Evolutionary conservation across 1,140 invertebrate genomes (phyloP).

Genomic region (Drosophila leontia): DNA sequence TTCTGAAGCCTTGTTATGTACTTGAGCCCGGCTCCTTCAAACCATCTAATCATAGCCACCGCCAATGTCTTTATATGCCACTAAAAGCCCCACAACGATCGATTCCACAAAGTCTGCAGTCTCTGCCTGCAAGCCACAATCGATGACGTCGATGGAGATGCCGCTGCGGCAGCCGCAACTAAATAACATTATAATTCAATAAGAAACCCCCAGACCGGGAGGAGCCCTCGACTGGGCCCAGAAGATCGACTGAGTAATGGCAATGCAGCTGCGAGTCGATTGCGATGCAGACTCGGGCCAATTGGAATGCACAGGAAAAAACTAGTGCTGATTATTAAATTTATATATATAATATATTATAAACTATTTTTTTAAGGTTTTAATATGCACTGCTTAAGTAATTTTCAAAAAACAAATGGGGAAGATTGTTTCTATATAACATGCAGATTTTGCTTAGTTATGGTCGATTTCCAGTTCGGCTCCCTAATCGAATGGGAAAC

Average conservation of each 20-base stretch:
- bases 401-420: too few species aligned
- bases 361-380: too few species aligned
- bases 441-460: too few species aligned
- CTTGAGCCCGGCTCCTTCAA: neutral
- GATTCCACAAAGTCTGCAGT: conserved; percentile 44
- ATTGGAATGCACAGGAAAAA: conserved; percentile 1
- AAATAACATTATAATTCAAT: conserved; percentile 82
- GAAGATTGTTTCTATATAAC: too few species aligned
- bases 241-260: conserved; percentile 35
- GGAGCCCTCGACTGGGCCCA: conserved; percentile 20
- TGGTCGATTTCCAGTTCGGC: too few species aligned
- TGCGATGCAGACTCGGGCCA: conserved; percentile 8
- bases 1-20: neutral
- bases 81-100: conserved; percentile 20
- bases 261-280: conserved; percentile 51
- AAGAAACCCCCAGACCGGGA: conserved; percentile 49
- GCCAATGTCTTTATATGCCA: conserved; percentile 59
- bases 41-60: neutral
- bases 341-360: neutral
- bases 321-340: neutral
- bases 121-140: conserved; percentile 27
- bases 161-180: conserved; percentile 19
- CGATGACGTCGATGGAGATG: conserved; percentile 63
- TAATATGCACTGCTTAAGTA: too few species aligned
- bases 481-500: too few species aligned